Percentiles rank a stretch among this genome's conserved stretches.
Conservation (phyloP, 2,797 vertebrate species). For the Coregonus suidteri region DNA sequence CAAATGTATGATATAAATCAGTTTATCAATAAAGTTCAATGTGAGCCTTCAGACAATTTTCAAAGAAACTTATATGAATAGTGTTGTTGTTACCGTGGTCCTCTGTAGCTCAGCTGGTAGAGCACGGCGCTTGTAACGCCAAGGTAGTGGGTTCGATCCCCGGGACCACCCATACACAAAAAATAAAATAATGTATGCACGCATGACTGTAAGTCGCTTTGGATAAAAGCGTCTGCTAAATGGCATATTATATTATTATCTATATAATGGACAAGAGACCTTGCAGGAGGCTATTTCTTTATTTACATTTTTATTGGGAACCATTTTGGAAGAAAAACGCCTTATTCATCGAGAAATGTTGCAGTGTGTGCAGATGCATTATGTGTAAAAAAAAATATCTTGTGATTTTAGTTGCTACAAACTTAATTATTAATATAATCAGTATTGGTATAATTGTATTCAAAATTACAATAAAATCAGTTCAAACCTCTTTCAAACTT, state of each 20-base stretch:
- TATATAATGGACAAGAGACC: slow-evolving; percentile 54
- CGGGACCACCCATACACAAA: too few species aligned
- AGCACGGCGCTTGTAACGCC: too few species aligned
- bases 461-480: background rate
- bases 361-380: background rate
- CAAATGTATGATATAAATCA: slow-evolving; percentile 64
- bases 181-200: too few species aligned
- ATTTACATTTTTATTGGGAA: too few species aligned
- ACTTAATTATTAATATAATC: background rate
- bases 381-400: background rate
- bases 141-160: too few species aligned
- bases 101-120: too few species aligned
- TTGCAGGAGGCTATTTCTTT: slow-evolving; percentile 35
- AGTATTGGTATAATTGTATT: background rate
- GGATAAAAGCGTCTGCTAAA: too few species aligned
- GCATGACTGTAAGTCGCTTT: too few species aligned
- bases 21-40: slow-evolving; percentile 66
- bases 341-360: background rate
- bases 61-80: slow-evolving; percentile 67
- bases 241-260: slow-evolving; percentile 23
- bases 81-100: slow-evolving; percentile 43
- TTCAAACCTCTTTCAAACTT: background rate
- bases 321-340: too few species aligned
- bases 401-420: background rate
- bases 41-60: slow-evolving; percentile 69